Conservation (phyloP, 2,888 invertebrate genomes). For the Troglohyphantes excavatus region DNA sequence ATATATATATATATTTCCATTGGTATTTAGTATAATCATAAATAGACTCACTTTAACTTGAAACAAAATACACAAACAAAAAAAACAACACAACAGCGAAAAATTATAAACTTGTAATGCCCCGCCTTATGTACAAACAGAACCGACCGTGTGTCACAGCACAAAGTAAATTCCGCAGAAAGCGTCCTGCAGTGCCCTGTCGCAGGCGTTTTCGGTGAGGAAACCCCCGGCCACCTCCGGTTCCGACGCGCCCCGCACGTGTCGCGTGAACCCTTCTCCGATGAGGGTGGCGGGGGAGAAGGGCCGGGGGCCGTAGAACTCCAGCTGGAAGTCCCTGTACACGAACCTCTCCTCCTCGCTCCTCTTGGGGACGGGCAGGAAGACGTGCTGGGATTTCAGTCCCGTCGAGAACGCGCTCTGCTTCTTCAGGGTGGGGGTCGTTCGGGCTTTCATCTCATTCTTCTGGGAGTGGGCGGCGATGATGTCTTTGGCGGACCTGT, state of each 20-base stretch:
- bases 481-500: slow-evolving; percentile 90
- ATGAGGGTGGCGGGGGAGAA: slow-evolving; percentile 87
- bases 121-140: no score
- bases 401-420: slow-evolving; percentile 90
- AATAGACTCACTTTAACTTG: no score
- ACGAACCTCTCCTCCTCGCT: slow-evolving; percentile 90
- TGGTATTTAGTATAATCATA: no score
- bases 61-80: no score
- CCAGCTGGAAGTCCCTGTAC: slow-evolving; percentile 86
- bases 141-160: no score
- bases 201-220: slow-evolving; percentile 90
- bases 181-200: slow-evolving; percentile 93
- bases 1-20: no score
- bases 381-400: slow-evolving; percentile 87
- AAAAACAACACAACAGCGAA: no score
- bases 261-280: slow-evolving; percentile 87
- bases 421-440: slow-evolving; percentile 13
- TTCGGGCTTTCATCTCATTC: slow-evolving; percentile 12
- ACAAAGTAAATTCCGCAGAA: slow-evolving; percentile 85
- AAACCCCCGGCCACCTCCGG: slow-evolving; percentile 94
- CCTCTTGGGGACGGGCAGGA: slow-evolving; percentile 87
- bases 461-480: slow-evolving; percentile 88
- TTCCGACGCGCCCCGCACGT: slow-evolving; percentile 89
- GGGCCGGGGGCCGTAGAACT: slow-evolving; percentile 89
- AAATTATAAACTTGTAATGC: no score